A percentile compares a stretch with the other conserved stretches of the same genome.
Evolutionary conservation across 2,888 invertebrate species (phyloP).

Genomic region (Nephrotoma appendiculata): DNA sequence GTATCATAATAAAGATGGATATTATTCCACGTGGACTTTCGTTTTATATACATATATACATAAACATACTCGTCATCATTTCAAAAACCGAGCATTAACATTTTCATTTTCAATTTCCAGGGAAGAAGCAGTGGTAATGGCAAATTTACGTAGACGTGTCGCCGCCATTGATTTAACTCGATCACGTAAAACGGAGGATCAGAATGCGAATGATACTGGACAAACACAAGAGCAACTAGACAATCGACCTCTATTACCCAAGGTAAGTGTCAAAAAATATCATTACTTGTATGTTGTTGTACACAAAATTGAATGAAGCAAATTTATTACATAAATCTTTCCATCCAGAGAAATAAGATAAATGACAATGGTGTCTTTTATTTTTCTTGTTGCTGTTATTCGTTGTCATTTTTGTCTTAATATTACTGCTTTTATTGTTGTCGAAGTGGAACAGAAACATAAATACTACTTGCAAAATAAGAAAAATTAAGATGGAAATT

Average conservation of each 20-base stretch:
- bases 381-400: no score
- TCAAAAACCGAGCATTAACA: neutral
- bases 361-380: neutral
- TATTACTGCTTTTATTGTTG: neutral
- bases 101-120: slow-evolving; percentile 18
- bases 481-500: neutral
- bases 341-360: neutral
- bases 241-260: slow-evolving; percentile 43
- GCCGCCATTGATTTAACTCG: slow-evolving; percentile 35
- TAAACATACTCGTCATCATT: neutral
- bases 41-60: neutral
- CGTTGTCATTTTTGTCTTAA: neutral
- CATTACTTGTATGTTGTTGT: no score
- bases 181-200: slow-evolving; percentile 19
- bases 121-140: slow-evolving; percentile 54
- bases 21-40: neutral
- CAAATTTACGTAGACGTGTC: slow-evolving; percentile 53
- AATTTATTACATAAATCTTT: neutral
- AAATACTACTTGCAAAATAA: neutral
- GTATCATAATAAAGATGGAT: neutral
- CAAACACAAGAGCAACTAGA: slow-evolving; percentile 40
- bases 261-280: slow-evolving; percentile 32
- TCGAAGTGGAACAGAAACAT: neutral
- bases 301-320: neutral
- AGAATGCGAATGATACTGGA: slow-evolving; percentile 17